Percentiles rank a stretch among this genome's conserved stretches.
Conservation (phyloP, 2,888 invertebrate species). For the Polydrusus cervinus region DNA sequence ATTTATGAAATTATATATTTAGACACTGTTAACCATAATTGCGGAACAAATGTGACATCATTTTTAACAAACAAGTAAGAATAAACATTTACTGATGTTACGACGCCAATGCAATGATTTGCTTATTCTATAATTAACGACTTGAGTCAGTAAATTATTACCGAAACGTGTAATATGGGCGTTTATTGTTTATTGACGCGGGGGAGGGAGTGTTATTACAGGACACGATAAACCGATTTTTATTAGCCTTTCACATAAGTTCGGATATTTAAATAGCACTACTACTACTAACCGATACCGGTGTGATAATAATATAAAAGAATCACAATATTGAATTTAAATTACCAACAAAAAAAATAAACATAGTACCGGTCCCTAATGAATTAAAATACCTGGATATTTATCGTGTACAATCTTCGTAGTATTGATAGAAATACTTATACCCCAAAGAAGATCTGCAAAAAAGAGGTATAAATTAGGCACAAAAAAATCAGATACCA, state of each 20-base stretch:
- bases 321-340: neutral
- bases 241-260: neutral
- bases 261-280: neutral
- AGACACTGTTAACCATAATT: neutral
- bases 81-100: no score
- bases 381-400: neutral
- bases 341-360: neutral
- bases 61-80: neutral
- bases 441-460: no score
- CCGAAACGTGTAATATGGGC: constrained; percentile 1
- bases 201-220: neutral
- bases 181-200: constrained; percentile 2
- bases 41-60: neutral
- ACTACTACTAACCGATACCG: neutral
- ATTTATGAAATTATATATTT: no score
- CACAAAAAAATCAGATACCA: no score
- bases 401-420: neutral
- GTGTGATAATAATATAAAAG: no score
- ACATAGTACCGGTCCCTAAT: no score
- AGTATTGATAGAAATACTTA: no score
- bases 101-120: neutral
- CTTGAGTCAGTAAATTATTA: constrained; percentile 12
- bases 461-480: no score
- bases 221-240: neutral
- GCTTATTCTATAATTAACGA: constrained; percentile 6